Percentiles rank a stretch among this genome's conserved stretches.
Evolutionary conservation across 2,797 vertebrate species (phyloP).

Genomic region (Sebastes aleutianus): DNA sequence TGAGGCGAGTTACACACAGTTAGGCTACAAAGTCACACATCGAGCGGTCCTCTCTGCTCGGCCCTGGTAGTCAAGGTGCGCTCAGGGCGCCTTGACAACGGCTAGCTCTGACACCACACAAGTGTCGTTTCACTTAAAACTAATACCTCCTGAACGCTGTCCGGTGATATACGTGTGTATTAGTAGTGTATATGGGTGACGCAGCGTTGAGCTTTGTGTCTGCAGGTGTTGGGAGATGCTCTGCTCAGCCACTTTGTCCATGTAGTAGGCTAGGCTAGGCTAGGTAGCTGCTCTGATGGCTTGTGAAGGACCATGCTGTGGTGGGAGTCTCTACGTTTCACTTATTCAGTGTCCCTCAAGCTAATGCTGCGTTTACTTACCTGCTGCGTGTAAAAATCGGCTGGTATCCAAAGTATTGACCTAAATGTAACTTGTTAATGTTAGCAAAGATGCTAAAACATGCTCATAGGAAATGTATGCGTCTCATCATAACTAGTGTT

Average conservation of each 20-base stretch:
- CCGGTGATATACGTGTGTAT: accelerated
- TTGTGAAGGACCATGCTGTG: constrained; percentile 51
- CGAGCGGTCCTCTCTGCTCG: neutral
- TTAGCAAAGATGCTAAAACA: neutral
- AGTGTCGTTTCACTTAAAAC: neutral
- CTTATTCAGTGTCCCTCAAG: accelerated
- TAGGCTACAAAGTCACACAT: neutral
- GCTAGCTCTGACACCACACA: neutral
- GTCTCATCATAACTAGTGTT: no score
- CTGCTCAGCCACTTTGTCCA: neutral
- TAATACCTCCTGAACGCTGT: accelerated
- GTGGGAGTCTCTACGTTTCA: neutral
- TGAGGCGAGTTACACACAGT: accelerated
- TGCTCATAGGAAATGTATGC: no score
- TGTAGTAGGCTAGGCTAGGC: neutral
- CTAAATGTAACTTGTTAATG: accelerated
- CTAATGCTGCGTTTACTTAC: accelerated
- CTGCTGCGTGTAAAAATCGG: accelerated
- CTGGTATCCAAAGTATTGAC: accelerated
- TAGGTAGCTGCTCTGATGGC: neutral
- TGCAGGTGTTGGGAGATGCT: accelerated
- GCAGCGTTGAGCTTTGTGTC: accelerated
- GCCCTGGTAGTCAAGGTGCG: constrained; percentile 40
- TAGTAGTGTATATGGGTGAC: accelerated
- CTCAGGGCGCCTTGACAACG: neutral